Percentiles rank a stretch among this genome's conserved stretches.
Evolutionary conservation across 2,888 invertebrate species (phyloP).

Genomic region (Rhopalosiphum nymphaeae): DNA sequence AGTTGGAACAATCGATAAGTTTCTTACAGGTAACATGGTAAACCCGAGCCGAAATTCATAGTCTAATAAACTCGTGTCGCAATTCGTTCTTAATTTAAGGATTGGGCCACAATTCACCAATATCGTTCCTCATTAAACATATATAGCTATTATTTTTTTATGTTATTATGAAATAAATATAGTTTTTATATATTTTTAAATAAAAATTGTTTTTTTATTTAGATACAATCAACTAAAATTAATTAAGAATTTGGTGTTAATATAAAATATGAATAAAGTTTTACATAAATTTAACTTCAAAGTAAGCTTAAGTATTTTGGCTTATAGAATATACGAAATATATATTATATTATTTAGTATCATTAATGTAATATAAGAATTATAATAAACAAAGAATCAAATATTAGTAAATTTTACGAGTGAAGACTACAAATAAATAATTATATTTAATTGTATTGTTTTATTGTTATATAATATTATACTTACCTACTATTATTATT

Average conservation of each 20-base stretch:
- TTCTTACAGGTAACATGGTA: too few relatives aligned
- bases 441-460: background rate
- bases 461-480: background rate
- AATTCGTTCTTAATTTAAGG: too few relatives aligned
- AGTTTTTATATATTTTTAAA: too few relatives aligned
- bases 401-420: too few relatives aligned
- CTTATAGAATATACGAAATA: background rate
- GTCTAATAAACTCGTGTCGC: too few relatives aligned
- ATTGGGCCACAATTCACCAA: too few relatives aligned
- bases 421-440: background rate
- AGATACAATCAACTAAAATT: background rate
- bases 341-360: background rate
- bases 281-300: background rate
- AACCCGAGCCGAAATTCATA: too few relatives aligned
- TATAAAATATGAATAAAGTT: background rate
- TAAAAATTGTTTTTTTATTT: too few relatives aligned
- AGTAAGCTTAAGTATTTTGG: background rate
- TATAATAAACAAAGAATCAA: too few relatives aligned
- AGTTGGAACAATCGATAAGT: too few relatives aligned
- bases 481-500: too few relatives aligned
- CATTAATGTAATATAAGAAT: too few relatives aligned
- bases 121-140: background rate
- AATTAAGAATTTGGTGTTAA: background rate
- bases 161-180: background rate
- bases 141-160: background rate